Evolutionary conservation across 2,888 invertebrate genomes (phyloP).

Genomic region (Hofmannophila pseudospretella): DNA sequence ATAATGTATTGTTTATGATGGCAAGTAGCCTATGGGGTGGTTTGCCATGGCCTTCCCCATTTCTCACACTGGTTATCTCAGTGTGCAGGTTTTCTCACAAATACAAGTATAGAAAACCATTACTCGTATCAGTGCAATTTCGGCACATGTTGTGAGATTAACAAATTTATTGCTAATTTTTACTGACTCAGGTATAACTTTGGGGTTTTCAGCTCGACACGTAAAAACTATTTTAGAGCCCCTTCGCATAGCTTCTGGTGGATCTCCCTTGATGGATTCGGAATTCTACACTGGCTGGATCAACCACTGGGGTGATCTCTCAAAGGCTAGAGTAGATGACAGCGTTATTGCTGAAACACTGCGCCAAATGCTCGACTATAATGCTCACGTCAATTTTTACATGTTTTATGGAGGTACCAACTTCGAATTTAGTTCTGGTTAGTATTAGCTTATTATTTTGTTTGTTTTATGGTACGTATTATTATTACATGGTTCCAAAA

Average conservation of each 20-base stretch:
- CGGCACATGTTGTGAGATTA: no score
- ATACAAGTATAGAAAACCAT: no score
- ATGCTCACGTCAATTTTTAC: slow-evolving; percentile 88
- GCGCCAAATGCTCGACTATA: slow-evolving; percentile 74
- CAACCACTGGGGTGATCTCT: slow-evolving; percentile 88
- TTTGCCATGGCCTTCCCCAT: no score
- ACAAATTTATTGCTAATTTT: no score
- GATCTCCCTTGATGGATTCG: slow-evolving; percentile 91
- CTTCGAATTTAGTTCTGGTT: slow-evolving; percentile 83
- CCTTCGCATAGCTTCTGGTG: slow-evolving; percentile 56
- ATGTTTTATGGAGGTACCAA: slow-evolving; percentile 96
- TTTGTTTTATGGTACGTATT: background rate
- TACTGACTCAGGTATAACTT: no score
- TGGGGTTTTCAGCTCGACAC: no score
- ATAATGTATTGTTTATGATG: no score
- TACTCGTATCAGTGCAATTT: no score
- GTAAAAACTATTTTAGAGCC: no score
- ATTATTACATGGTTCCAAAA: background rate
- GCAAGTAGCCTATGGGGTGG: no score
- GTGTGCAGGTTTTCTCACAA: no score
- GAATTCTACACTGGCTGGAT: slow-evolving; percentile 97
- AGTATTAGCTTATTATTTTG: background rate
- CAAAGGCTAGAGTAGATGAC: slow-evolving; percentile 72
- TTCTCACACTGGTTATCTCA: no score
- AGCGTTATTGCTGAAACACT: slow-evolving; percentile 68